phyloP scores from a whole-genome alignment of 2,888 invertebrate species.

The Tinea pellionella region DNA sequence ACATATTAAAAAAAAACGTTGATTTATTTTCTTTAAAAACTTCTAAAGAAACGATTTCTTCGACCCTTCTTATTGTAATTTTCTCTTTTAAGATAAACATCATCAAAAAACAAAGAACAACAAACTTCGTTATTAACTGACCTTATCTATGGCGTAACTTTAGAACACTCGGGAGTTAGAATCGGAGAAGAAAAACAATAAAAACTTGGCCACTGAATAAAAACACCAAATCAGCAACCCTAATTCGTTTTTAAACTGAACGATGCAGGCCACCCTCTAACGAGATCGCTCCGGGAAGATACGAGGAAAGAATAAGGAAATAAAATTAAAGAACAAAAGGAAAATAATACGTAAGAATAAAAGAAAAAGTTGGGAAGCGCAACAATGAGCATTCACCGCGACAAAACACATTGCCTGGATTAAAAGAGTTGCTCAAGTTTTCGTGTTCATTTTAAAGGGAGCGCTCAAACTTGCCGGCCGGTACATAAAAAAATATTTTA shows the following conservation, averaged over 20 bases:
- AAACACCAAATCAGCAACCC: constrained; percentile 48
- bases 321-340: constrained; percentile 55
- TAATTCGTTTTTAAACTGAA: constrained; percentile 48
- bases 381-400: constrained; percentile 51
- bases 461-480: constrained; percentile 21
- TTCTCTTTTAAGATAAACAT: constrained; percentile 8
- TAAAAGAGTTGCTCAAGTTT: constrained; percentile 34
- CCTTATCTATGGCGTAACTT: constrained; percentile 12
- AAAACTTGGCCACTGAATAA: constrained; percentile 57
- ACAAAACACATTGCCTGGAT: constrained; percentile 63
- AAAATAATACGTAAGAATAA: constrained; percentile 24
- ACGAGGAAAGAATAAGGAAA: constrained; percentile 32
- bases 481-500: constrained; percentile 8
- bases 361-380: constrained; percentile 29
- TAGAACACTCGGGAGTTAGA: constrained; percentile 10
- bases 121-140: constrained; percentile 14
- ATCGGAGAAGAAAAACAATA: constrained; percentile 42
- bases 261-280: constrained; percentile 17
- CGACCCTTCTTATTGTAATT: neutral
- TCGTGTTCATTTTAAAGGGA: constrained; percentile 17
- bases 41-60: neutral
- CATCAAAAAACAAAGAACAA: constrained; percentile 11
- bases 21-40: constrained; percentile 2
- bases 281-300: constrained; percentile 22
- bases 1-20: neutral